These are phyloP conservation scores for Acanthacorydalis orientalis DNA, from an alignment of 2,888 invertebrate genomes.

Conservation along the genomic window DNA sequence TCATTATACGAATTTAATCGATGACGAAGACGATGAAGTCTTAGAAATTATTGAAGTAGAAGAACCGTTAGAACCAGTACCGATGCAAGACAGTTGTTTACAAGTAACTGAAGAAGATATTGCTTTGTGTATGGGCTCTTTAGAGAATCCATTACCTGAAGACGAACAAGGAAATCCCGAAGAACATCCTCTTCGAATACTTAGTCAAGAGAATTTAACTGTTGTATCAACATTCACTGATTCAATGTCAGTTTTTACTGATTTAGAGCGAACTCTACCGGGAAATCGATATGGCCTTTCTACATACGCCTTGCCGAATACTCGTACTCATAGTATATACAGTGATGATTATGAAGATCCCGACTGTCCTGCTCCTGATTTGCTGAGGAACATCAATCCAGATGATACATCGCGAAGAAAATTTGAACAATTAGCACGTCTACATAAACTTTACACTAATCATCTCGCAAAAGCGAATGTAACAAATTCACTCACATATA, in stretches of 20 bases:
- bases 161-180: slow-evolving; percentile 52
- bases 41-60: slow-evolving; percentile 67
- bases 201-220: slow-evolving; percentile 83
- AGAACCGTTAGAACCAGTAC: slow-evolving; percentile 65
- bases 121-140: slow-evolving; percentile 63
- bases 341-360: slow-evolving; percentile 34
- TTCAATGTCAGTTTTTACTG: slow-evolving; percentile 45
- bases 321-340: slow-evolving; percentile 31
- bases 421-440: slow-evolving; percentile 64
- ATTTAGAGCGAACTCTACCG: slow-evolving; percentile 47
- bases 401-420: slow-evolving; percentile 31
- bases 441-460: slow-evolving; percentile 68
- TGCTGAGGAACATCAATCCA: slow-evolving; percentile 17
- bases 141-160: slow-evolving; percentile 52
- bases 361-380: slow-evolving; percentile 21
- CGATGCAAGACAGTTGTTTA: slow-evolving; percentile 71
- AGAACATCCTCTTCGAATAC: slow-evolving; percentile 72
- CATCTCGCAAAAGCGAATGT: slow-evolving; percentile 60
- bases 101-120: slow-evolving; percentile 91
- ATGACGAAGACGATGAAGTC: slow-evolving; percentile 49
- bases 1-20: slow-evolving; percentile 10
- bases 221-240: slow-evolving; percentile 81
- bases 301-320: slow-evolving; percentile 8
- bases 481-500: slow-evolving; percentile 42
- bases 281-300: slow-evolving; percentile 40